phyloP scores from a whole-genome alignment of 2,113 vertebrate genomes.

The Orthonyx spaldingii region DNA sequence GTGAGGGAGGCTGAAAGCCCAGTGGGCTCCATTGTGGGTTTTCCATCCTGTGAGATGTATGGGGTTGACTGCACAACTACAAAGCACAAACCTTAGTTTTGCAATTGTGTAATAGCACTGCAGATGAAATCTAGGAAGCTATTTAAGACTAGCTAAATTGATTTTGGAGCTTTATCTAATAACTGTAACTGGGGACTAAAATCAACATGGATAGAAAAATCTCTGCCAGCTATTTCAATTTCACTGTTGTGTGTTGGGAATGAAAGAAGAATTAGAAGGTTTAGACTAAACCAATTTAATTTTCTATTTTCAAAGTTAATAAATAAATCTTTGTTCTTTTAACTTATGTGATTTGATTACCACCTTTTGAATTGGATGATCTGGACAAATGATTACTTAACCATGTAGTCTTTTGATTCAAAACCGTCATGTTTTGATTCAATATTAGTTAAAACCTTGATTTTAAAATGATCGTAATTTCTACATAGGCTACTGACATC shows the following conservation, averaged over 20 bases:
- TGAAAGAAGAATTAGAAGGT: not conserved
- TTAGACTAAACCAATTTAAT: not conserved
- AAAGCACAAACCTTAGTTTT: not conserved
- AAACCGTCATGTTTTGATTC: not conserved
- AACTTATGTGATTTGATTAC: not conserved
- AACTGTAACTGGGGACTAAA: not conserved
- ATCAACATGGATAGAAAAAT: not conserved
- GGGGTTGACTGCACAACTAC: not conserved
- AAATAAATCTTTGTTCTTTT: not conserved
- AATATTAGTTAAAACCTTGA: not conserved
- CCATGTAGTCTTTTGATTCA: not conserved
- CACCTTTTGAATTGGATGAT: not conserved
- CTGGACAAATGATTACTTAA: not conserved
- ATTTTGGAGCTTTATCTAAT: not conserved
- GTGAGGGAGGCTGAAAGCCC: not conserved
- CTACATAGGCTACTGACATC: not conserved
- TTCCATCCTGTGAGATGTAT: not conserved
- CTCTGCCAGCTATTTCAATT: not conserved
- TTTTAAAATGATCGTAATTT: not conserved
- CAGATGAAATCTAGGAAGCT: not conserved
- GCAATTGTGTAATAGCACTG: not conserved
- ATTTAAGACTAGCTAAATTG: not conserved
- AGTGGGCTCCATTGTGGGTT: rapidly evolving
- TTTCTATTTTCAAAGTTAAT: not conserved
- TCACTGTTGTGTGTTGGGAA: not conserved